These are phyloP conservation scores for Drosophila monieri DNA, from an alignment of 2,888 invertebrate species.

Conservation along the genomic window DNA sequence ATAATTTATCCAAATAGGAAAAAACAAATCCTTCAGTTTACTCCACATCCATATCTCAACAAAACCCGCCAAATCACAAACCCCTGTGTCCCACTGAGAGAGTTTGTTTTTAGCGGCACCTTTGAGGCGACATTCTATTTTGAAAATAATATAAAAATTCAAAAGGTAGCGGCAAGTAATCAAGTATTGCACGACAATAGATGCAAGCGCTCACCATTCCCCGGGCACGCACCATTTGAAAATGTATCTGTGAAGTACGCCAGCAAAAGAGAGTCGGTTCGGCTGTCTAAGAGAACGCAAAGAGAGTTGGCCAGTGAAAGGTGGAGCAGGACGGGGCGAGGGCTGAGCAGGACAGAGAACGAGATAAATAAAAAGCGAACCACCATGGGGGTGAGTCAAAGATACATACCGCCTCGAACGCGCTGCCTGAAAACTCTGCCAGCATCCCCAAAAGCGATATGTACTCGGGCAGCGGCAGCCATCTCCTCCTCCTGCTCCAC, in stretches of 20 bases:
- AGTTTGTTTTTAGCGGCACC: constrained; percentile 11
- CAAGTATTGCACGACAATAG: constrained; percentile 9
- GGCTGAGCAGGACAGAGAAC: constrained; percentile 55
- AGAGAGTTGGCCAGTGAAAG: constrained; percentile 7
- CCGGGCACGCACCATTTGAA: background rate
- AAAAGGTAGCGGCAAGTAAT: constrained; percentile 22
- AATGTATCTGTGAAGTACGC: constrained; percentile 23
- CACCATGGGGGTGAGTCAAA: constrained; percentile 43
- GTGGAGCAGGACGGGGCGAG: constrained; percentile 37
- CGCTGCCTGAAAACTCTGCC: constrained; percentile 57
- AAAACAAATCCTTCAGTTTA: background rate
- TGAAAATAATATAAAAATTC: constrained; percentile 12
- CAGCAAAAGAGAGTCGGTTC: constrained; percentile 19
- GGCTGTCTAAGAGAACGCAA: constrained; percentile 30
- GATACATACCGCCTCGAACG: constrained; percentile 40
- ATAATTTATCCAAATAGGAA: background rate
- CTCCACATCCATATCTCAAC: background rate
- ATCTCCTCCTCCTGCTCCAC: constrained; percentile 5
- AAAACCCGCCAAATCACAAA: background rate
- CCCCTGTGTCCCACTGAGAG: background rate
- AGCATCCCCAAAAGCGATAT: constrained; percentile 81
- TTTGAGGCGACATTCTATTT: constrained; percentile 24
- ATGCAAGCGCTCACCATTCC: constrained; percentile 17
- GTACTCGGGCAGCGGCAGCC: constrained; percentile 67
- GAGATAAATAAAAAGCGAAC: constrained; percentile 23